Base-by-base conservation (phyloP, 2,113 vertebrate genomes). In the Megalops atlanticus region DNA sequence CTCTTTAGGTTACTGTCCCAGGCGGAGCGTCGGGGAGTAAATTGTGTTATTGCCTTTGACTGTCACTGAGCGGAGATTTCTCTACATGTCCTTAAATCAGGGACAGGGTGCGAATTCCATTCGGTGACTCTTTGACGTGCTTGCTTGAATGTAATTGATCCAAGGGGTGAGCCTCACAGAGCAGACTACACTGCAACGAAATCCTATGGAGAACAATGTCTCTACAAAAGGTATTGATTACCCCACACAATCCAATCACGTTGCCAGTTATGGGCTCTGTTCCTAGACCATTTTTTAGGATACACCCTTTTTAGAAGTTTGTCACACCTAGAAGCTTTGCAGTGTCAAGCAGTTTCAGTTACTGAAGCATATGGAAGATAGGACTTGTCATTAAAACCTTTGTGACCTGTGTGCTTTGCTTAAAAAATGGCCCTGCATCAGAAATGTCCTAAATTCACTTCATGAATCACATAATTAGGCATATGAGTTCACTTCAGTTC, bases 1-100 rank as follows among this genome's bases (percentile, higher is more conserved):
- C 78, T 80, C 78, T 79, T 80, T 83, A 80, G 78, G 73, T 76
- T 80, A 77, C 76, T 83, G 78, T 83, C 77, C 77, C 49, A 43
- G n/a, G 39, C n/a, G 18, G 47, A 18, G 49, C 49, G 24, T 58
- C 10, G 33, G 76, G 39, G 70, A 18, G 49, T 39, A 76, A 58
- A 39, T 47, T 43, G 39, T 21, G 39, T 49, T 27, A 10, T 36
- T 64, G 49, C 76, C 24, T 78, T 74, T 52, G 45, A 78, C 68
- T 71, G 79, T 40, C 79, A 4, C 39, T 21, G 24, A 74, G 70
- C 43, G 33, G 45, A 39, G 70, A 73, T 80, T 52, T 74, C 79
- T 80, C 47, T 24, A 18, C 43, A 36, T 16, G 35, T 70, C 72
- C 72, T 80, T 31, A 54, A 80, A 80, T 31, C 24, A 80, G 79